phyloP scores from a whole-genome alignment of 1,140 invertebrate species.

The Polypedilum pembai region DNA sequence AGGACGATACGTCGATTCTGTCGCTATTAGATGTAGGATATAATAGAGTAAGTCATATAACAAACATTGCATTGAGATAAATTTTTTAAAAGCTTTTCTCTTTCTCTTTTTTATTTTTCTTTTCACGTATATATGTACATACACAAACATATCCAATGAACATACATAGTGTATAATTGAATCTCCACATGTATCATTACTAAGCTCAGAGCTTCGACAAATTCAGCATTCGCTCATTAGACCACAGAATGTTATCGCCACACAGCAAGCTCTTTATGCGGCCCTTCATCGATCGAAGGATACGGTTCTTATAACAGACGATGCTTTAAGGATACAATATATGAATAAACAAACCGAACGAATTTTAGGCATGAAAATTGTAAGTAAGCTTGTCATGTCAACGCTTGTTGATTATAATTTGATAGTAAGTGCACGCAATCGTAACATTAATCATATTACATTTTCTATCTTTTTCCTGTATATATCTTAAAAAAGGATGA shows the following conservation, averaged over 20 bases:
- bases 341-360: conserved; percentile 41
- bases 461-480: background rate
- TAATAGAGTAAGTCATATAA: conserved; percentile 54
- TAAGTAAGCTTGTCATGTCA: conserved; percentile 31
- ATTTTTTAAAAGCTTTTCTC: background rate
- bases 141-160: background rate
- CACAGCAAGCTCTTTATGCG: conserved; percentile 61
- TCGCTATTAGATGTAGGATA: conserved; percentile 62
- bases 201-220: conserved; percentile 65
- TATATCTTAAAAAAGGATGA: conserved; percentile 56
- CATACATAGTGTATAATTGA: conserved; percentile 60
- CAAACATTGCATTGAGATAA: background rate
- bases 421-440: background rate
- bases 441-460: background rate
- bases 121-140: conserved; percentile 31
- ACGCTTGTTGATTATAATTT: background rate
- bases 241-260: conserved; percentile 46
- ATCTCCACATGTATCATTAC: conserved; percentile 56
- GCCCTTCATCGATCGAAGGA: conserved; percentile 78
- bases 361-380: conserved; percentile 43
- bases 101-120: conserved; percentile 14
- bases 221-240: conserved; percentile 59
- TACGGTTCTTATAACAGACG: conserved; percentile 79
- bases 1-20: conserved; percentile 57
- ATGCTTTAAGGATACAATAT: conserved; percentile 68